Percentiles rank a stretch among this genome's conserved stretches.
These are phyloP conservation scores for Drosophila peninsularis DNA, from an alignment of 2,888 invertebrate species.

Conservation along the genomic window DNA sequence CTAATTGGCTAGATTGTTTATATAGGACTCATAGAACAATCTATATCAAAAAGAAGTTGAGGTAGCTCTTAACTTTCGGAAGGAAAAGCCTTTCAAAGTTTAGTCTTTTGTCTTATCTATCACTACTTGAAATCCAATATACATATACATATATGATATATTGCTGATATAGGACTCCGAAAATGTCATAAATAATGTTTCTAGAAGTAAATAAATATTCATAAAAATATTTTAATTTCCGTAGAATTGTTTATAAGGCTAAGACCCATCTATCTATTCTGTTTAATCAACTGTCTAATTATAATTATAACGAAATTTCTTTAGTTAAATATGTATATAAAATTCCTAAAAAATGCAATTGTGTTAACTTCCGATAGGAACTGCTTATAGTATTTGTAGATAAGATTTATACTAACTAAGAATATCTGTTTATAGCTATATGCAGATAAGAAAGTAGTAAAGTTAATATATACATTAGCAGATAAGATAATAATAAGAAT, in stretches of 20 bases:
- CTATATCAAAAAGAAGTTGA: background rate
- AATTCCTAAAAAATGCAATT: background rate
- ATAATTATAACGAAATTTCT: too few relatives aligned
- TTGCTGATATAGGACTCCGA: background rate
- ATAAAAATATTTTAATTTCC: background rate
- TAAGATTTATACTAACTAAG: background rate
- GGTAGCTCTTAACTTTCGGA: background rate
- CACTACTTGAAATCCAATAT: too few relatives aligned
- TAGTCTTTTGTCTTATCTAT: background rate
- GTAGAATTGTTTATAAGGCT: background rate
- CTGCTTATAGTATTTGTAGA: background rate
- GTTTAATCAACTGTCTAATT: background rate
- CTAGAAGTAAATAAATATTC: background rate
- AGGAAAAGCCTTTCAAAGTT: background rate
- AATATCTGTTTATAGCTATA: background rate
- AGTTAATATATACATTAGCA: background rate
- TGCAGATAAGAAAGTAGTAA: background rate
- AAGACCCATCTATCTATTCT: background rate
- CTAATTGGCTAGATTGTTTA: background rate
- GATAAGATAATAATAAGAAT: background rate
- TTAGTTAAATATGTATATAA: background rate
- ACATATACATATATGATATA: too few relatives aligned
- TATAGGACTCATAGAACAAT: background rate
- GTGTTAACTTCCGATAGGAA: conserved; percentile 7
- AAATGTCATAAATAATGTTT: background rate